Evolutionary conservation across 2,888 invertebrate genomes (phyloP), one percentile per base, ranked within the genome.

Genomic region (Chrysodeixis includens): DNA sequence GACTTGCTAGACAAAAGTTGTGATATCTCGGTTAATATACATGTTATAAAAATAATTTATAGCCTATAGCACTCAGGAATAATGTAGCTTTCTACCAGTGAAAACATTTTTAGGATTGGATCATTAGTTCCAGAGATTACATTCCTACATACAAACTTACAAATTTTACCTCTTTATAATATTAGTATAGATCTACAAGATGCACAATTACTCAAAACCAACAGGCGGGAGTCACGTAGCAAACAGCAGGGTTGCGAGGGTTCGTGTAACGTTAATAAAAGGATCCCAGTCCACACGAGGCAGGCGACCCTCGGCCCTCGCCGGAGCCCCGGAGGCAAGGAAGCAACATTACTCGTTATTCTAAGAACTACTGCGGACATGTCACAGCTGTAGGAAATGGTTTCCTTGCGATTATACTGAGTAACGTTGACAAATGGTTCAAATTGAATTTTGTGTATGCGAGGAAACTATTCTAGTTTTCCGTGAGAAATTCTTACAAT

Each of bases 181-280:
- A n/a, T n/a, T n/a, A n/a, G n/a, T n/a, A n/a, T n/a, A n/a, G n/a
- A n/a, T 26, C 26, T 6, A 18, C 8, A 30, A 16, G 8, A 30
- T 7, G 16, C 7, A 30, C 3, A 30, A 3, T 16, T 30, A 26
- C 32, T 44, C n/a, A 59, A 71, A 68, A 71, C 62, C 58, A 71
- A 70, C 58, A 62, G 40, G 30, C 56, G 62, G 44, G 60, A 57
- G 76, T 71, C 74, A 73, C 77, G 67, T 64, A 65, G 49, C 46
- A 62, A 62, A 65, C 62, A 62, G 62, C 56, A 56, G 53, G 68
- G 74, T 70, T 49, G 73, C 71, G 66, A 64, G 61, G 64, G 68
- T 35, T 62, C 71, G 74, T 57, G 72, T 72, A 75, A 80, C 66
- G 71, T 68, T 80, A 82, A 82, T 82, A 77, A 81, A 82, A 73